phyloP scores from a whole-genome alignment of 2,113 vertebrate genomes.

The Brachyhypopomus occidentalis region DNA sequence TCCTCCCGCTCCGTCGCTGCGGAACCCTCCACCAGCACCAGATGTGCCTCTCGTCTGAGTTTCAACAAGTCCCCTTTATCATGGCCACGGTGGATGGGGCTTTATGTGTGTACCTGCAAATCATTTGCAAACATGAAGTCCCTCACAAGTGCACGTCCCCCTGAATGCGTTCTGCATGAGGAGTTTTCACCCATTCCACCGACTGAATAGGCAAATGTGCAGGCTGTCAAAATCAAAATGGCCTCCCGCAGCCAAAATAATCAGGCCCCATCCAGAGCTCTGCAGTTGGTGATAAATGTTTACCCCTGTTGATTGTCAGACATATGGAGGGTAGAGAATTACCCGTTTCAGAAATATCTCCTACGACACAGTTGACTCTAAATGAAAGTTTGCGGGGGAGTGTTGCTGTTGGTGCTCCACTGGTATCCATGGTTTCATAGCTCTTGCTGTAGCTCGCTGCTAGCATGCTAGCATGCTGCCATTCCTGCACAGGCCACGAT shows the following conservation, averaged over 20 bases:
- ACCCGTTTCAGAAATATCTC: constrained; percentile 65
- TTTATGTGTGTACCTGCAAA: constrained; percentile 76
- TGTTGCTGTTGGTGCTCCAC: constrained; percentile 41
- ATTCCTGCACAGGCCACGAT: constrained; percentile 24
- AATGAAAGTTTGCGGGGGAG: constrained; percentile 66
- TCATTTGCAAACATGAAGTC: constrained; percentile 81
- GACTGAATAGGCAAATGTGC: constrained; percentile 74
- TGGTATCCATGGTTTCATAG: constrained; percentile 47
- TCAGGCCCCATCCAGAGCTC: constrained; percentile 63
- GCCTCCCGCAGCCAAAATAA: constrained; percentile 69
- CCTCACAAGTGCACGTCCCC: constrained; percentile 66
- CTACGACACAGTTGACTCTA: constrained; percentile 54
- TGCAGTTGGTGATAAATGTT: constrained; percentile 77
- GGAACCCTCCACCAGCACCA: constrained; percentile 56
- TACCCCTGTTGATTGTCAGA: constrained; percentile 71
- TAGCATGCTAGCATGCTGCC: constrained; percentile 37
- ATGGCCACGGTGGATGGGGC: constrained; percentile 64
- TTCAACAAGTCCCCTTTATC: constrained; percentile 81
- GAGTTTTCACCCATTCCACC: constrained; percentile 74
- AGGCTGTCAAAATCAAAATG: constrained; percentile 76
- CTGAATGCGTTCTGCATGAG: constrained; percentile 81
- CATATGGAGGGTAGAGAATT: constrained; percentile 60
- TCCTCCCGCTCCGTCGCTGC: constrained; percentile 46
- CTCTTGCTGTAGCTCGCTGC: constrained; percentile 36
- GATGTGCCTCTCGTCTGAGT: constrained; percentile 71